phyloP scores from a whole-genome alignment of 2,888 invertebrate species.

The Ernsta delagoae region DNA sequence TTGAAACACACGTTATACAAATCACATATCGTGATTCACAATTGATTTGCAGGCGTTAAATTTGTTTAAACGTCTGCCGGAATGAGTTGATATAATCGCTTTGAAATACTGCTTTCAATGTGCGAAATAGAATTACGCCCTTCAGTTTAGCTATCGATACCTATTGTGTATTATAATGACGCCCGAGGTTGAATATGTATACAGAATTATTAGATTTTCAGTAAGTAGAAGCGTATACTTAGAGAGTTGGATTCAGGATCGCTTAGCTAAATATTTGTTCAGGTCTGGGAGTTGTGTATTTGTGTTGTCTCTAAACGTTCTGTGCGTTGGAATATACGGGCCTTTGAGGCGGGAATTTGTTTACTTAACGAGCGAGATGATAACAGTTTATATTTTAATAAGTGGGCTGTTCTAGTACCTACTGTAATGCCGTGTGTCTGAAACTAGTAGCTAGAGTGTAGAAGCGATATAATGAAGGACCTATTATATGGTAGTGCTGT shows the following conservation, averaged over 20 bases:
- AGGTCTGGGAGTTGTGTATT: slow-evolving; percentile 27
- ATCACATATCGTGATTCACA: too few species aligned
- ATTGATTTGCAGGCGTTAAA: too few species aligned
- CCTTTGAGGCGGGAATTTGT: slow-evolving; percentile 24
- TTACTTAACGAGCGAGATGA: slow-evolving; percentile 25
- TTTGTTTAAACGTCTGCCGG: too few species aligned
- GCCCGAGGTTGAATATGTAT: background rate
- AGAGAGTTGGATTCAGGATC: slow-evolving; percentile 18
- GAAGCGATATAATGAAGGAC: too few species aligned
- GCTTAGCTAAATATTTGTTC: slow-evolving; percentile 31
- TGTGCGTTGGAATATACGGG: slow-evolving; percentile 22
- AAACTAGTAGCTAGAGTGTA: too few species aligned
- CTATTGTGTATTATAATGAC: slow-evolving; percentile 7
- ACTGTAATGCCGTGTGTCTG: too few species aligned
- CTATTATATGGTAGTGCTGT: too few species aligned
- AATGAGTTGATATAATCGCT: slow-evolving; percentile 9
- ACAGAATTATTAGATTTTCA: slow-evolving; percentile 23
- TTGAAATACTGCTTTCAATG: slow-evolving; percentile 20
- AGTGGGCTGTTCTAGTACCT: background rate
- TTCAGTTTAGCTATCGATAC: slow-evolving; percentile 9
- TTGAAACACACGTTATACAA: too few species aligned
- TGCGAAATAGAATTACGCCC: slow-evolving; percentile 20
- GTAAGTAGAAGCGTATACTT: slow-evolving; percentile 15
- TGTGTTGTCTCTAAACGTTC: slow-evolving; percentile 29
- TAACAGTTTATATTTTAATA: slow-evolving; percentile 27